Evolutionary conservation across 2,113 vertebrate genomes (phyloP).

Genomic region (Nycticryphes semicollaris): DNA sequence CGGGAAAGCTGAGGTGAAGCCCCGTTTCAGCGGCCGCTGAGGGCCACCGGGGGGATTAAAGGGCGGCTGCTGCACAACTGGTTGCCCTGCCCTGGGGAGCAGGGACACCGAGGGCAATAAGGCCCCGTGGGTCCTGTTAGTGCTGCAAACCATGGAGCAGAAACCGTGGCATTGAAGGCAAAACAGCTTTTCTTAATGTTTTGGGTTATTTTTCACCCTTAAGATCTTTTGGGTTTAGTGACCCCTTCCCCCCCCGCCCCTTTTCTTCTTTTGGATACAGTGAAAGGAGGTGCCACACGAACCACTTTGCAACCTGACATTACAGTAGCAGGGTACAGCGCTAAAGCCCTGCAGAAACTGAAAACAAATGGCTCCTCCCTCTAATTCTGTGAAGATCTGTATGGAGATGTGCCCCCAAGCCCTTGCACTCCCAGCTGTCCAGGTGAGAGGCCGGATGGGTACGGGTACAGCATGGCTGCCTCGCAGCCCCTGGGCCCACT

Average conservation of each 20-base stretch:
- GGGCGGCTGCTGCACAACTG: neutral
- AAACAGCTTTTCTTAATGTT: neutral
- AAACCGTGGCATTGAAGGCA: rapidly evolving
- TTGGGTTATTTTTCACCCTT: neutral
- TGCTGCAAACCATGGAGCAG: neutral
- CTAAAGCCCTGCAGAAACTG: neutral
- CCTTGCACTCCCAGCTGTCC: neutral
- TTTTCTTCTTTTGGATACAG: neutral
- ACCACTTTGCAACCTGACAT: neutral
- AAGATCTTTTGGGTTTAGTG: neutral
- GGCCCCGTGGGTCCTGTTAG: rapidly evolving
- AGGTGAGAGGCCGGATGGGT: neutral
- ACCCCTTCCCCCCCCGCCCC: rapidly evolving
- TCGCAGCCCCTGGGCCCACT: rapidly evolving
- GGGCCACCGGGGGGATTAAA: neutral
- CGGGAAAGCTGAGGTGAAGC: neutral
- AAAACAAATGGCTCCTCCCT: neutral
- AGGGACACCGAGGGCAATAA: rapidly evolving
- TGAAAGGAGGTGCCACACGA: neutral
- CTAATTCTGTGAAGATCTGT: neutral
- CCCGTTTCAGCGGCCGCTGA: rapidly evolving
- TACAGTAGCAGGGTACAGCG: neutral
- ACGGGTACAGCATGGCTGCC: neutral
- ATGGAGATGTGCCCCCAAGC: neutral
- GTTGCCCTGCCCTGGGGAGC: rapidly evolving